These are phyloP conservation scores for Otocyon megalotis DNA, from an alignment of 2,113 vertebrate genomes.

Conservation along the genomic window DNA sequence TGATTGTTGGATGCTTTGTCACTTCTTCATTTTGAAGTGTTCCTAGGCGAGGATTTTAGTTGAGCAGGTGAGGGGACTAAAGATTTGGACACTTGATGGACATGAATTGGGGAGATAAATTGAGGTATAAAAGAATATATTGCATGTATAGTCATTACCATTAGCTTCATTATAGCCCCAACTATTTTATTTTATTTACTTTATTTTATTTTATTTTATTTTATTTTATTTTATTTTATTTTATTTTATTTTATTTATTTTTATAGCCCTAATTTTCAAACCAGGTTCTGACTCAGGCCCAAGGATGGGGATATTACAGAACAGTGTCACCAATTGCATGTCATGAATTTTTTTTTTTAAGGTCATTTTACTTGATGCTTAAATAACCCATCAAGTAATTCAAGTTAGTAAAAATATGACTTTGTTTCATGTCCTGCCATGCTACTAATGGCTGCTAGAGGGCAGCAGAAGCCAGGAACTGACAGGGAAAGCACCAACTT, in stretches of 20 bases:
- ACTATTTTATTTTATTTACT: neutral
- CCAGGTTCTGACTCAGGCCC: neutral
- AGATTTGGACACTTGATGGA: neutral
- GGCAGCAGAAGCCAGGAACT: conserved; percentile 81
- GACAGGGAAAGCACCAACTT: neutral
- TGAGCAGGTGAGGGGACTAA: neutral
- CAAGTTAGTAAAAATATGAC: neutral
- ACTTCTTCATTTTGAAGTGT: neutral
- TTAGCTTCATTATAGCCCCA: neutral
- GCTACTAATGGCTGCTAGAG: conserved; percentile 75
- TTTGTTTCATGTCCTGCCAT: conserved; percentile 58
- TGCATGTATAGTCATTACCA: neutral
- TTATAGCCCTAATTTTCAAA: neutral
- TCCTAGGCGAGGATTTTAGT: neutral
- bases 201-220: neutral
- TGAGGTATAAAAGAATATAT: neutral
- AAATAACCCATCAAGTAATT: neutral
- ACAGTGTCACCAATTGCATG: neutral
- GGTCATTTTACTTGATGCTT: neutral
- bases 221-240: neutral
- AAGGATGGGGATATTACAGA: neutral
- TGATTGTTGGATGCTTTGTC: neutral
- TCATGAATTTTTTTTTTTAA: neutral
- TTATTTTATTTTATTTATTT: neutral
- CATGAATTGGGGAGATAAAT: neutral